These are phyloP conservation scores for Patella depressa DNA, from an alignment of 2,888 invertebrate species.

Conservation along the genomic window DNA sequence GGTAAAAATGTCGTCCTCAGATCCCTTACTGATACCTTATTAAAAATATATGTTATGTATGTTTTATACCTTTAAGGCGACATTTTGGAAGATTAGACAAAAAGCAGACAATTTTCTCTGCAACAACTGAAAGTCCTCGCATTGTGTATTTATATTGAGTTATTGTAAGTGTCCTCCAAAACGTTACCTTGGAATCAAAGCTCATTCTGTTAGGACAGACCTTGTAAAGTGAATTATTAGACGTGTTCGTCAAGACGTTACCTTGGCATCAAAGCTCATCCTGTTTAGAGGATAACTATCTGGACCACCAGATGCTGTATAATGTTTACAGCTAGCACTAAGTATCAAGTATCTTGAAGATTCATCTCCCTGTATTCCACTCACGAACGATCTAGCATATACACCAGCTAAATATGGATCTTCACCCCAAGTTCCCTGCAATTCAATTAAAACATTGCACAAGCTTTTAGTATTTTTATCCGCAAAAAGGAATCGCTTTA, in stretches of 20 bases:
- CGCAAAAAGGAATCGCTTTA: no score
- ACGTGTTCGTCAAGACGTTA: slow-evolving; percentile 16
- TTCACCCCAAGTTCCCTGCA: slow-evolving; percentile 66
- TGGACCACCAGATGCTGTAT: slow-evolving; percentile 66
- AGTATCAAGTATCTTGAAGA: slow-evolving; percentile 54
- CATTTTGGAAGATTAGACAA: no score
- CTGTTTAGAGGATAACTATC: slow-evolving; percentile 59
- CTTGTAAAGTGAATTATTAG: no score
- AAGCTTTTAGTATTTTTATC: no score
- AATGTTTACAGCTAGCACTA: slow-evolving; percentile 67
- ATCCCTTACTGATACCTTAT: slow-evolving; percentile 61
- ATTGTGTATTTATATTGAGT: no score
- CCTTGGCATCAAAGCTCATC: slow-evolving; percentile 59
- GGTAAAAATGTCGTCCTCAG: slow-evolving; percentile 66
- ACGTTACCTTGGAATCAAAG: slow-evolving; percentile 55
- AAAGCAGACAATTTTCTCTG: no score
- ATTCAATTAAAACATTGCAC: background rate
- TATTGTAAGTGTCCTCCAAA: no score
- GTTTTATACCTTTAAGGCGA: no score
- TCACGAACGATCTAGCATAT: slow-evolving; percentile 53
- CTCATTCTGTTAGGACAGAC: slow-evolving; percentile 42
- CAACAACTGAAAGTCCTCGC: no score
- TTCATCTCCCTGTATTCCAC: slow-evolving; percentile 60
- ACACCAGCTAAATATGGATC: slow-evolving; percentile 62
- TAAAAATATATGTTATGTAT: no score